These are phyloP conservation scores for Alectoris magna DNA, from an alignment of 2,797 vertebrate species.

Conservation along the genomic window DNA sequence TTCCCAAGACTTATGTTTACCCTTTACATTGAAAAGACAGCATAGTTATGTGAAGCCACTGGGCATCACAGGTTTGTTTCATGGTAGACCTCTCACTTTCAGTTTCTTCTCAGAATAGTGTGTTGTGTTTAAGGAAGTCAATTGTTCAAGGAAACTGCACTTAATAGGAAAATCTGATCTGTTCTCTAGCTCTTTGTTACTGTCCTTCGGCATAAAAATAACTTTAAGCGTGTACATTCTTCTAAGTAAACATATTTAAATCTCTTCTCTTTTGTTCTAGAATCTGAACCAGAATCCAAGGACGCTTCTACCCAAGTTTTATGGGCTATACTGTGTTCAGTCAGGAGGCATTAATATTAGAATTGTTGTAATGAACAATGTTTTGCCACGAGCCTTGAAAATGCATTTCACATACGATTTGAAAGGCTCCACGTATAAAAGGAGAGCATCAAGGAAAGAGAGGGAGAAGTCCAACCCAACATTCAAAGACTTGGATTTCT, in stretches of 20 bases:
- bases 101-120: not conserved
- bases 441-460: conserved; percentile 92
- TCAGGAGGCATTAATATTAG: conserved; percentile 89
- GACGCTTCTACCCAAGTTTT: conserved; percentile 96
- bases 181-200: not conserved
- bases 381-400: conserved; percentile 89
- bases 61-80: not conserved
- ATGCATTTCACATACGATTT: conserved; percentile 98
- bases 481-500: conserved; percentile 96
- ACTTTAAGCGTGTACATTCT: not conserved
- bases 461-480: conserved; percentile 88
- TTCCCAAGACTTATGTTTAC: not conserved
- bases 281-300: conserved; percentile 98
- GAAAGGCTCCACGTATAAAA: conserved; percentile 95
- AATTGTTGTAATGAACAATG: conserved; percentile 97
- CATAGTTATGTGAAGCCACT: too few species aligned
- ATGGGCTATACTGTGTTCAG: conserved; percentile 96
- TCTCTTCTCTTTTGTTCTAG: conserved; percentile 73
- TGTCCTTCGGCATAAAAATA: not conserved
- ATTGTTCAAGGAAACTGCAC: not conserved
- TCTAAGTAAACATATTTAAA: not conserved
- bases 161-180: not conserved
- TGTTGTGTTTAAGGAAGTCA: not conserved
- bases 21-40: not conserved
- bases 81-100: not conserved